Evolutionary conservation across 2,113 vertebrate species (phyloP).

Genomic region (Ariopsis seemanni): DNA sequence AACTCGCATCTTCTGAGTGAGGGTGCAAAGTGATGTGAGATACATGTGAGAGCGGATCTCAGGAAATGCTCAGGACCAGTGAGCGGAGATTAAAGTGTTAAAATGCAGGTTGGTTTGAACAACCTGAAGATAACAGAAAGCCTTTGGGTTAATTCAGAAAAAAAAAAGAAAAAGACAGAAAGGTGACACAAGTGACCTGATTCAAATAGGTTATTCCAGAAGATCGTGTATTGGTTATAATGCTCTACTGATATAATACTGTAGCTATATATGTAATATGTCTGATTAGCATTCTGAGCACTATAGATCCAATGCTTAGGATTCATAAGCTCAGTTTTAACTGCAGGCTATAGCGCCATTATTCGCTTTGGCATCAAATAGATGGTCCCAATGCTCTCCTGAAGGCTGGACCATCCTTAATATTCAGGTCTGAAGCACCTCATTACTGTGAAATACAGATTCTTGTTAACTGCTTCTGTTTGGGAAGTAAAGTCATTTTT

Average conservation of each 20-base stretch:
- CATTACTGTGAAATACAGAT: not conserved
- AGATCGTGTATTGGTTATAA: not conserved
- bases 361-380: not conserved
- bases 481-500: not conserved
- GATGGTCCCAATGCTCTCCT: not conserved
- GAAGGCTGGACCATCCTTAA: not conserved
- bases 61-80: not conserved
- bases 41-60: not conserved
- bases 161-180: not conserved
- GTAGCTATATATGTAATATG: not conserved
- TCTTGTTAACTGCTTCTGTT: not conserved
- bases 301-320: not conserved
- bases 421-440: not conserved
- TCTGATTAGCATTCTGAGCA: not conserved
- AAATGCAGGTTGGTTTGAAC: not conserved
- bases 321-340: not conserved
- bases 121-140: constrained; percentile 1
- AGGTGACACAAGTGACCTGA: not conserved
- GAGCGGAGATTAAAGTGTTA: not conserved
- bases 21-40: not conserved
- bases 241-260: not conserved
- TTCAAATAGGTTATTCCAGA: not conserved
- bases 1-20: not conserved
- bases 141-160: not conserved
- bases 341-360: not conserved